Conservation (phyloP, 2,113 vertebrate genomes). For the Pipa parva region DNA sequence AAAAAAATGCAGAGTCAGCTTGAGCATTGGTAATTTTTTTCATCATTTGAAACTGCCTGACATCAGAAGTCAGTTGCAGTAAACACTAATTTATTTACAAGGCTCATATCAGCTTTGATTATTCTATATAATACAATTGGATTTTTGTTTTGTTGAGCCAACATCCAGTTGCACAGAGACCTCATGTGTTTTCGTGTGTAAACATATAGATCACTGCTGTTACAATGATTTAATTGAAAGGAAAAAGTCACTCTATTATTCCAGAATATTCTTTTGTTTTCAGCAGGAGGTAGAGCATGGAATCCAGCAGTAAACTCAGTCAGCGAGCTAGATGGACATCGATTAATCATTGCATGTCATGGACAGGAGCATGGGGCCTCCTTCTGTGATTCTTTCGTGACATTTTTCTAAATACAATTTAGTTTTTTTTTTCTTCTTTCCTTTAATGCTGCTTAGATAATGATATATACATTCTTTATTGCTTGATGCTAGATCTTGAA, state of each 20-base stretch:
- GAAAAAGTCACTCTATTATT: background rate
- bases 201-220: background rate
- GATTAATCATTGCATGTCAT: background rate
- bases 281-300: background rate
- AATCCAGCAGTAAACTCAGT: background rate
- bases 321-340: background rate
- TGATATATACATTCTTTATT: conserved; percentile 2
- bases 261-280: background rate
- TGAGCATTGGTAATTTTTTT: background rate
- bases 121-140: too few relatives aligned
- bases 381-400: background rate
- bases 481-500: conserved; percentile 36
- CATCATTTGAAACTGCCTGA: background rate
- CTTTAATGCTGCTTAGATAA: conserved; percentile 13
- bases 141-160: background rate
- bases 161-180: background rate
- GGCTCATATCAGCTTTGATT: too few relatives aligned
- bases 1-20: too few relatives aligned
- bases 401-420: background rate
- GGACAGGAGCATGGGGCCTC: background rate
- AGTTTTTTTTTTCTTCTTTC: background rate
- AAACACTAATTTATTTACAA: background rate
- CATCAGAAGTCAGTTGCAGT: background rate
- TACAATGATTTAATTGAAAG: background rate
- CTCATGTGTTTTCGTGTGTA: background rate